Conservation (phyloP, 2,888 invertebrate genomes). For the Icerya purchasi region DNA sequence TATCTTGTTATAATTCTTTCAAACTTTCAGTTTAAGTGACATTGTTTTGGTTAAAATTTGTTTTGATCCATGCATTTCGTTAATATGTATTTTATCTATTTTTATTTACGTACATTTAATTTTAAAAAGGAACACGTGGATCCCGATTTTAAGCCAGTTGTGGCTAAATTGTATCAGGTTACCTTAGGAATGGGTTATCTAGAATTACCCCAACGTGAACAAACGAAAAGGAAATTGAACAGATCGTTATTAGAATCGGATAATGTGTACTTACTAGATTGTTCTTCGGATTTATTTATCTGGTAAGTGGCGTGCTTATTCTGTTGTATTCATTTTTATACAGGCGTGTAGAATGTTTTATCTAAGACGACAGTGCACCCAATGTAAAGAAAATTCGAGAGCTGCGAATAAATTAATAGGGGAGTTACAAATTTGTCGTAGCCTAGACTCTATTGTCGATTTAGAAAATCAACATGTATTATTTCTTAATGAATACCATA, state of each 20-base stretch:
- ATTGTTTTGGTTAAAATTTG: too few species aligned
- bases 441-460: too few species aligned
- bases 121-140: conserved; percentile 44
- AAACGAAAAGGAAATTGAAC: conserved; percentile 49
- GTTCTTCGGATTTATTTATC: conserved; percentile 78
- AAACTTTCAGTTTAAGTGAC: neutral
- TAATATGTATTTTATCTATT: conserved; percentile 16
- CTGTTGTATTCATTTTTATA: too few species aligned
- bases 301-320: conserved; percentile 63
- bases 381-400: too few species aligned
- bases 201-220: conserved; percentile 81
- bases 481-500: too few species aligned
- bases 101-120: conserved; percentile 23
- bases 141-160: conserved; percentile 37
- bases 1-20: too few species aligned
- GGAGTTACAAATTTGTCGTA: too few species aligned
- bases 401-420: too few species aligned
- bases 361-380: too few species aligned
- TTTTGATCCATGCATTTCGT: neutral
- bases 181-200: conserved; percentile 96
- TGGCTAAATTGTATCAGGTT: conserved; percentile 74
- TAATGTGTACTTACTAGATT: conserved; percentile 91
- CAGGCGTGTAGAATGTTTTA: too few species aligned
- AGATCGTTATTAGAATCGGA: conserved; percentile 64
- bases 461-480: too few species aligned